phyloP scores from a whole-genome alignment of 2,797 vertebrate genomes.

The Enteromius viviparus region DNA sequence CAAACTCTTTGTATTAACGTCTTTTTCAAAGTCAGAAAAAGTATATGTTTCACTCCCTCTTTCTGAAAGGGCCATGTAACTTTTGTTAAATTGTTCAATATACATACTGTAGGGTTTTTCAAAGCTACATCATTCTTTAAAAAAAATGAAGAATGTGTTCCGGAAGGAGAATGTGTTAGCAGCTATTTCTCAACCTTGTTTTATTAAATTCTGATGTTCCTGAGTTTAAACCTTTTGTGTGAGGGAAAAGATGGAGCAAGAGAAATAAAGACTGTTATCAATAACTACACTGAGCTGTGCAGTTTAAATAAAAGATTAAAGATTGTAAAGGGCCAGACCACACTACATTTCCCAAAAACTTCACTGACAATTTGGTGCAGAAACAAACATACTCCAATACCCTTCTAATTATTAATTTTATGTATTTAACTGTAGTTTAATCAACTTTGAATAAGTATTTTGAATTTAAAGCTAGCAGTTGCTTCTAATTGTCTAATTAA shows the following conservation, averaged over 20 bases:
- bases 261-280: background rate
- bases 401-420: background rate
- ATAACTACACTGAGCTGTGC: background rate
- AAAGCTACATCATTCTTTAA: background rate
- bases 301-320: background rate
- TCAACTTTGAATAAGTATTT: background rate
- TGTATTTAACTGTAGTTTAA: background rate
- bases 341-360: background rate
- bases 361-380: background rate
- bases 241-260: background rate
- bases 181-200: background rate
- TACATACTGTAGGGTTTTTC: background rate
- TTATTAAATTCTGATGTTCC: background rate
- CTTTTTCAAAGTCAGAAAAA: constrained; percentile 30
- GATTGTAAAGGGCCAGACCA: background rate
- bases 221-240: background rate
- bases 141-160: background rate
- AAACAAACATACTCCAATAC: background rate
- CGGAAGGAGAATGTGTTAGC: background rate
- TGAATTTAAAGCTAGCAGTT: background rate
- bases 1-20: constrained; percentile 26
- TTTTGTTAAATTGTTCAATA: constrained; percentile 25
- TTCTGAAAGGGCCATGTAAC: constrained; percentile 3
- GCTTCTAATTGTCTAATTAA: background rate
- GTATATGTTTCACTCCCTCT: constrained; percentile 22